Evolutionary conservation across 92 coral and sea anemone species (phyloP), one percentile per base, ranked within the genome.

Genomic region (Palythoa heliodiscus): DNA sequence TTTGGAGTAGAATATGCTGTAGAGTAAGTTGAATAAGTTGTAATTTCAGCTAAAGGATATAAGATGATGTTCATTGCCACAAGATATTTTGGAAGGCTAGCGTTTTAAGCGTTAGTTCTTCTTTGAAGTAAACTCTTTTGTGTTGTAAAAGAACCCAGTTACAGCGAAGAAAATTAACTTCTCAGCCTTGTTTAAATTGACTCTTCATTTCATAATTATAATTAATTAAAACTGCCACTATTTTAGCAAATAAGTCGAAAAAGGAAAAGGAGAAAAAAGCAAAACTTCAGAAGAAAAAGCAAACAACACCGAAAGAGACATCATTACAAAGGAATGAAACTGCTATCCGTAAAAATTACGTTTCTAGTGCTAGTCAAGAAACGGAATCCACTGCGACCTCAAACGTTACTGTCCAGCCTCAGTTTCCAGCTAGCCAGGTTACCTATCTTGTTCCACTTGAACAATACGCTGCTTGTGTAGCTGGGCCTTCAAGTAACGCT

Each of bases 181-280:
- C 50, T 43, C 50, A 43, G 50, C 50, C 50, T 43, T 43, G 50
- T 43, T 43, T 43, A 43, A 43, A 43, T 5, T 25, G 10, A 37
- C 25, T 69, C 3, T 11, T 29, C 39, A 35, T 10, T 29, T 3
- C 7, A 9, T 25, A 25, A 11, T 25, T 69, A 69, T 43, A 29
- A 29, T 43, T 43, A 8, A 0, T 43, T 29, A 29, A 29, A 69
- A 8, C 25, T 25, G 16, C 37, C 11, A 3, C 17, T 23, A 19
- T 80, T 63, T 47, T 80, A 80, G 84, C 74, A 66, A 80, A 52
- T 11, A 80, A 80, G 47, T 6, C 74, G 47, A 67, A 48, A 22
- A 66, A n/a, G 14, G 43, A n/a, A 67, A 67, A 24, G 24, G 50
- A 80, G 43, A 47, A 8, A 61, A 78, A 40, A 10, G 83, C 11